These are phyloP conservation scores for Blera fallax DNA, from an alignment of 2,888 invertebrate genomes.

Conservation along the genomic window DNA sequence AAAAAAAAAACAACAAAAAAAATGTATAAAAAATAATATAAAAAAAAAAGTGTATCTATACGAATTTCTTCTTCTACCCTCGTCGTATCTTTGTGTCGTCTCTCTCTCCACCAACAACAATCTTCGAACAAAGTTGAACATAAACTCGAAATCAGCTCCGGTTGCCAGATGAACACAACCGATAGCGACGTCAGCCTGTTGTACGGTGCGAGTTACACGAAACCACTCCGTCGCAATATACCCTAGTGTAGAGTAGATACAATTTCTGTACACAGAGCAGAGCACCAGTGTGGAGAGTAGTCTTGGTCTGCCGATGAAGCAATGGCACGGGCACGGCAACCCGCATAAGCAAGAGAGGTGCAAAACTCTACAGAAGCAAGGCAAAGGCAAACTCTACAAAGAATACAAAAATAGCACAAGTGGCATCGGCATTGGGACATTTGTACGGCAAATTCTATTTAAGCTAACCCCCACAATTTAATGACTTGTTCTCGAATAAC, in stretches of 20 bases:
- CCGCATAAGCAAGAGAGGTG: constrained; percentile 28
- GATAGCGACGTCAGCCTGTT: constrained; percentile 67
- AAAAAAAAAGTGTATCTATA: constrained; percentile 42
- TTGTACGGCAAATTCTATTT: constrained; percentile 34
- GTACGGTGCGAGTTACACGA: constrained; percentile 57
- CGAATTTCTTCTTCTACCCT: constrained; percentile 36
- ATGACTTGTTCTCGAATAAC: constrained; percentile 54
- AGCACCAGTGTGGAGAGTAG: constrained; percentile 59
- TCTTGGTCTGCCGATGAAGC: constrained; percentile 23
- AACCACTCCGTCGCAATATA: constrained; percentile 64
- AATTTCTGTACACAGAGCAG: constrained; percentile 60
- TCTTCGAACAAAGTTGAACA: constrained; percentile 70
- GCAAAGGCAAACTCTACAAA: constrained; percentile 58
- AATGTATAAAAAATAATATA: background rate
- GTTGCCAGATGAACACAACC: constrained; percentile 70
- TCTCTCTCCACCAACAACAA: constrained; percentile 63
- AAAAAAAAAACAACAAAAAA: no score
- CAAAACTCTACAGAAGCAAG: constrained; percentile 57
- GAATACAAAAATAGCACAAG: constrained; percentile 64
- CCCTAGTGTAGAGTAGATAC: constrained; percentile 71
- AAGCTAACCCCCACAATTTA: constrained; percentile 35
- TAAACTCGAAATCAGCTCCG: constrained; percentile 71
- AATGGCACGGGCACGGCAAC: background rate
- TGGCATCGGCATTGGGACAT: constrained; percentile 16
- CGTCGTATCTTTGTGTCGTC: constrained; percentile 46